A percentile compares a stretch with the other conserved stretches of the same genome.
phyloP scores from a whole-genome alignment of 1,140 invertebrate genomes.

The Pogonomyrmex barbatus region DNA sequence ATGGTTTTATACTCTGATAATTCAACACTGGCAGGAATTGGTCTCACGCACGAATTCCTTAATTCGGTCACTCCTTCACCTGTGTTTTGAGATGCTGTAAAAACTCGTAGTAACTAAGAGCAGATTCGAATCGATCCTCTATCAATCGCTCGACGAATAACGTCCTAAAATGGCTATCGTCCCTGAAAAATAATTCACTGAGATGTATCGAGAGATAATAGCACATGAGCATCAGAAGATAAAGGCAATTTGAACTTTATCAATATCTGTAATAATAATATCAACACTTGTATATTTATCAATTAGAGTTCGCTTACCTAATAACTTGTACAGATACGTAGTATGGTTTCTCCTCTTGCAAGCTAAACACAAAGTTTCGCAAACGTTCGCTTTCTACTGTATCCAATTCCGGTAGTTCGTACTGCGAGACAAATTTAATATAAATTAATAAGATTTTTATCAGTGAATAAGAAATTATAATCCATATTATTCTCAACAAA shows the following conservation, averaged over 20 bases:
- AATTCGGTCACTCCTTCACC: slow-evolving; percentile 89
- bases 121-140: slow-evolving; percentile 97
- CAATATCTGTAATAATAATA: not conserved
- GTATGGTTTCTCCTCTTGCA: slow-evolving; percentile 95
- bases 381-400: slow-evolving; percentile 92
- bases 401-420: slow-evolving; percentile 92
- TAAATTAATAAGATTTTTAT: slow-evolving; percentile 10
- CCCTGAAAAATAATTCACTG: slow-evolving; percentile 87
- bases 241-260: not conserved
- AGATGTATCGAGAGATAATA: not conserved
- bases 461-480: slow-evolving; percentile 20
- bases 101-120: slow-evolving; percentile 99
- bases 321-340: slow-evolving; percentile 93
- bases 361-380: slow-evolving; percentile 92
- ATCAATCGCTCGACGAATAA: slow-evolving; percentile 95
- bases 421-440: slow-evolving; percentile 84
- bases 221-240: not conserved
- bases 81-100: slow-evolving; percentile 97
- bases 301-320: slow-evolving; percentile 87
- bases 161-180: slow-evolving; percentile 94
- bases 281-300: not conserved
- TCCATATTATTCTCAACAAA: not conserved
- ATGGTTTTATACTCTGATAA: slow-evolving; percentile 54
- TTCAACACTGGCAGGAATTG: slow-evolving; percentile 60
- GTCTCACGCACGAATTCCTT: slow-evolving; percentile 48